Evolutionary conservation across 2,888 invertebrate genomes (phyloP), one percentile per base, ranked within the genome.

Genomic region (Ecliptopera silaceata): DNA sequence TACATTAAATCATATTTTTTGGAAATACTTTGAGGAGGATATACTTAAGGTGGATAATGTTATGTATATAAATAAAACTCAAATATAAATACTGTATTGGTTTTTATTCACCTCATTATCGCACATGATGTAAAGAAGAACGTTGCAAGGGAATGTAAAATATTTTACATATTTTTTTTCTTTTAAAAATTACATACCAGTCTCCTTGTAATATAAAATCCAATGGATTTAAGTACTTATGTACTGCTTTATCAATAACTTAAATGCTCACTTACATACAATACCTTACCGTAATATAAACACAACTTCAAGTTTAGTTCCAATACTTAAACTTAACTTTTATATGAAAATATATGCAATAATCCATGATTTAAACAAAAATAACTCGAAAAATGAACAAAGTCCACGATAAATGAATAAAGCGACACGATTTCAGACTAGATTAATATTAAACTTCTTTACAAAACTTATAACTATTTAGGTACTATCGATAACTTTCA

Each of bases 31-130:
- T n/a, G n/a, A n/a, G n/a, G n/a, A n/a, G n/a, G n/a, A n/a, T n/a
- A n/a, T n/a, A n/a, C n/a, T n/a, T n/a, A n/a, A n/a, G n/a, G n/a
- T n/a, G n/a, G n/a, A n/a, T n/a, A 39, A n/a, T 13, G 8, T 12
- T 11, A 11, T 34, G 3, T 4, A 18, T 17, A 1, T 6, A 11
- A 42, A 6, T 57, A 18, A 88, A 88, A 89, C 73, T 31, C 82
- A 75, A 77, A 75, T 86, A 13, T 79, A 77, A 89, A 90, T 90
- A 89, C 89, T 89, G 89, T 88, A 82, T 88, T 88, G 89, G 89
- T 87, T 88, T 86, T 84, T 82, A 86, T 87, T 82, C 74, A 82
- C 74, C 77, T 78, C 69, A 72, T 77, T 77, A 73, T 75, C 79
- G 76, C 80, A 74, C 75, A 69, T 64, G 70, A 66, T 70, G 72